Evolutionary conservation across 2,797 vertebrate genomes (phyloP), one percentile per base, ranked within the genome.

Genomic region (Ceryle rudis): DNA sequence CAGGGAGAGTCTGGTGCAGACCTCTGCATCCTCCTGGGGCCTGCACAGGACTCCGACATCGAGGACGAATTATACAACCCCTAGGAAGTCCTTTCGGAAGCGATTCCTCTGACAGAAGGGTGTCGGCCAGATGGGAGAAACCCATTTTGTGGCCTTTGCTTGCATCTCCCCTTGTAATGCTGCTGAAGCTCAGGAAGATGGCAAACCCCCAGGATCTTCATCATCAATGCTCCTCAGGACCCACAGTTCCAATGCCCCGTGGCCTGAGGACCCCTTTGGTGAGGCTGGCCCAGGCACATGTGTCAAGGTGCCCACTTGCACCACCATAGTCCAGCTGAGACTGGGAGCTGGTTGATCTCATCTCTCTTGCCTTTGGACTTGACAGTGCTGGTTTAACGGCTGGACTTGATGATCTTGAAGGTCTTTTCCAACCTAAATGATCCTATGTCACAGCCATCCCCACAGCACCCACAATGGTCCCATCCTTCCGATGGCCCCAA

Each of bases 241-340:
- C 44, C 28, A 8, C 3, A 0, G 25, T 31, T 58, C n/a, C 22
- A 57, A 20, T 0, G 1, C 18, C 10, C 22, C 15, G 6, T 1
- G 28, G 47, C 25, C 20, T 21, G 19, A 7, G 9, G n/a, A 28
- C 8, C 23, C 29, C 60, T 65, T 21, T 1, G 5, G 28, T 26
- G 31, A 69, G 42, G 54, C 10, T 44, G 60, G 10, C 23, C 35
- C 5, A 1, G 54, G 31, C 16, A n/a, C 1, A 0, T 17, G 14
- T 26, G 20, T 11, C 2, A 4, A 46, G 55, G 54, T 41, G 31
- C 51, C 25, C 31, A 13, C 31, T 21, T 5, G 1, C n/a, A 35
- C 10, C 39, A 35, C 19, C 11, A 5, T 1, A 1, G 13, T 39
- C 14, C 67, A 17, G 31, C 72, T 44, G 21, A 79, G 14, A 58